Base-by-base conservation (phyloP, 1,140 invertebrate species). In the Chironomus tepperi region DNA sequence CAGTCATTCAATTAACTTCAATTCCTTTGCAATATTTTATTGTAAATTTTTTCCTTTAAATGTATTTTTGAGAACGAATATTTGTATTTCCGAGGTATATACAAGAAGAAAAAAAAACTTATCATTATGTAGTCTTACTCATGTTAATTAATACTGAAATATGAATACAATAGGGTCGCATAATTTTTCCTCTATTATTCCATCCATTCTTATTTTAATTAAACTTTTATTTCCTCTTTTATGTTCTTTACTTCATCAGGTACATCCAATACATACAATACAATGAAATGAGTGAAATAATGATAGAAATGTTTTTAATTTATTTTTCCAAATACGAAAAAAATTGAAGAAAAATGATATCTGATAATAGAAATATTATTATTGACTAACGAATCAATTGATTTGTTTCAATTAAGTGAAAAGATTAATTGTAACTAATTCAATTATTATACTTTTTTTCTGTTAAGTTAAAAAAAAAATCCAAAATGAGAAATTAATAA, bases 201-300 rank as follows among this genome's bases (percentile, higher is more conserved):
- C 47, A 57, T 57, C 47, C 47, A 57, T 57, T 57, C n/a, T 57
- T 15, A 5, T 12, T 15, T 57, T 15, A n/a, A n/a, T 57, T 57
- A 57, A 12, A n/a, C 47, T 34, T 5, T 34, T 34, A 5, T 34
- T 57, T 57, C 10, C 15, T 57, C 10, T n/a, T 57, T n/a, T 57
- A 12, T 57, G n/a, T 57, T 57, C n/a, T 57, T n/a, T 57, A 12
- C 3, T 57, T 57, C 47, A 57, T 57, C 47, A 57, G 47, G 47
- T 57, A 57, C 12, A 15, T 34, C 24, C 47, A 57, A 47, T 9
- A 47, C 9, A n/a, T 7, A 47, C 9, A 47, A 12, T 57, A 57
- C 47, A 57, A 57, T 57, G 47, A 57, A 57, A 57, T 57, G 47
- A 57, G 47, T 57, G 47, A 57, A 57, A 57, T 57, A 57, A 57